Evolutionary conservation across 2,888 invertebrate species (phyloP), one percentile per base, ranked within the genome.

Genomic region (Bellardia pandia): DNA sequence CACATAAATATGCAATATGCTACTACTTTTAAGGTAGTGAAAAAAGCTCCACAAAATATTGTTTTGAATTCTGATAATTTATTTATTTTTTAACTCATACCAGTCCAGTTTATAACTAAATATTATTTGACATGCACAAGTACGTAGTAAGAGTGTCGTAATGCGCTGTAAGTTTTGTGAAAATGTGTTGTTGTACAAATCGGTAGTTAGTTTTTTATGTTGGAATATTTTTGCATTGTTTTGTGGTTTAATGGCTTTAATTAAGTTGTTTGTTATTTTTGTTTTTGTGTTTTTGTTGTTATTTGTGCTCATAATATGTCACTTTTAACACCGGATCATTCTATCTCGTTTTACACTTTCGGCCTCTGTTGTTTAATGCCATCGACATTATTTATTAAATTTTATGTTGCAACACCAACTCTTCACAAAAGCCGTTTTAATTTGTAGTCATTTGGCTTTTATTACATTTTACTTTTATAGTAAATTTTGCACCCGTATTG

Each of bases 371-470:
- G 30, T 77, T 66, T 45, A 68, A 45, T 77, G 56, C n/a, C 66
- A 33, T 16, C 56, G 40, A 62, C 79, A 79, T 71, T 62, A 71
- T 78, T 69, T 69, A 79, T 69, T 69, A 60, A 79, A 79, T 79
- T 79, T 79, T 79, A 79, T 79, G 78, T 37, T 30, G 23, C 7
- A 79, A 48, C 37, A 79, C n/a, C 23, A 48, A 60, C 58, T 58
- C 23, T 2, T 48, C 45, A 8, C n/a, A 62, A 71, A 69, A 58
- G 30, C 30, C 3, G 9, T 14, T 51, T 58, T 79, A 71, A 62
- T 79, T 78, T 71, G 79, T 51, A 51, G 40, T n/a, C 68, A 56
- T 78, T 79, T 79, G 30, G 45, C 11, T 78, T 78, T 78, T 68
- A 68, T 78, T 78, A 56, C 56, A 42, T 58, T 58, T 37, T 40